Evolutionary conservation across 1,140 invertebrate species (phyloP), one percentile per base, ranked within the genome.

Genomic region (Ruditapes philippinarum): DNA sequence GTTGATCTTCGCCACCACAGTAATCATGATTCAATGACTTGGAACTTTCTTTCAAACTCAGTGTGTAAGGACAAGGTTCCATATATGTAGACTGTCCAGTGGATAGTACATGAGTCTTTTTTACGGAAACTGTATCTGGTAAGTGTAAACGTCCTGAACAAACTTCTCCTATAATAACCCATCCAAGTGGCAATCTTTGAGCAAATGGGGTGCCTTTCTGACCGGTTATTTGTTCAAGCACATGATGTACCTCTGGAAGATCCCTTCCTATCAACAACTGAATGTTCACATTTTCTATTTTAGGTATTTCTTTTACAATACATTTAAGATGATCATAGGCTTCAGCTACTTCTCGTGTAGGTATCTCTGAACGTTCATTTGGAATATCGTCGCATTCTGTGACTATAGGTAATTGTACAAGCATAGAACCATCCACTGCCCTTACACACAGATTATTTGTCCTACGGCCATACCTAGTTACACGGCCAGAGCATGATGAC

Each of bases 381-480:
- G 76, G 76, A 4, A 79, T 79, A 5, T 79, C 42, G 19, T 79
- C n/a, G 25, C 76, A 79, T n/a, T 79, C 76, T 9, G 54, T 49
- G 4, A 79, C 19, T 5, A n/a, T 5, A 22, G 76, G 76, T 4
- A 79, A 28, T 45, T 49, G 9, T 11, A 79, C 14, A 45, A 22
- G 22, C 4, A 28, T 45, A 9, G 38, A 31, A 40, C 73, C 73
- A 4, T 76, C 28, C 36, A 76, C 73, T 9, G 73, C 38, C 2
- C 36, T 14, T 45, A 76, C 19, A 28, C 42, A 38, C 12, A 76
- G 42, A 1, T 45, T 28, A 9, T 62, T 62, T 9, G 60, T 9
- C 22, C 5, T 62, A 4, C 60, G 5, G 5, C 60, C 60, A 5
- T 4, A 9, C 22, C 60, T 62, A 5, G 60, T 9, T 31, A 22